Evolutionary conservation across 2,888 invertebrate genomes (phyloP).

Genomic region (Melanostoma mellinum): DNA sequence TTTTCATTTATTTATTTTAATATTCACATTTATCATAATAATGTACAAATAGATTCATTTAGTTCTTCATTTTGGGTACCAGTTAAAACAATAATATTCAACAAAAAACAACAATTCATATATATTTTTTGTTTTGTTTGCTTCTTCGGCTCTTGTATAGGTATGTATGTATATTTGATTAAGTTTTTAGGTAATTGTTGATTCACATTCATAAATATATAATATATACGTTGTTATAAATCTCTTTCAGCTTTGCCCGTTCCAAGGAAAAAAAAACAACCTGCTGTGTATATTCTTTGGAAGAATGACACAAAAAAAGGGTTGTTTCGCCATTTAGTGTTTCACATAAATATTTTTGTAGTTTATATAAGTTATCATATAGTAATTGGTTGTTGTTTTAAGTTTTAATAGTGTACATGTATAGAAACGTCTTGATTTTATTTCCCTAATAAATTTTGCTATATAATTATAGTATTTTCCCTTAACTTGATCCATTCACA

Average conservation of each 20-base stretch:
- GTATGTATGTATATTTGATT: constrained; percentile 19
- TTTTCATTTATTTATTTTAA: constrained; percentile 30
- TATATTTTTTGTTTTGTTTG: constrained; percentile 24
- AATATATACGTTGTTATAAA: neutral
- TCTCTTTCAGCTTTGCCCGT: too few species aligned
- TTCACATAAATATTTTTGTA: constrained; percentile 11
- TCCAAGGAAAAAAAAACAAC: constrained; percentile 5
- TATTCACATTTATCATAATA: constrained; percentile 70
- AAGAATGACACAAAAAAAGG: constrained; percentile 30
- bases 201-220: constrained; percentile 2
- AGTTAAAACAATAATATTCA: constrained; percentile 55
- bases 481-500: constrained; percentile 51
- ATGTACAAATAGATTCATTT: constrained; percentile 69
- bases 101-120: constrained; percentile 49
- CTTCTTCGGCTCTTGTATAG: constrained; percentile 47
- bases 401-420: constrained; percentile 69
- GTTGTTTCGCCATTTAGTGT: constrained; percentile 27
- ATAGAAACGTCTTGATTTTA: constrained; percentile 61
- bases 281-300: constrained; percentile 2
- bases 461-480: constrained; percentile 34
- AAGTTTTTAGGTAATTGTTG: constrained; percentile 13
- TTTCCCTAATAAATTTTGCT: constrained; percentile 51
- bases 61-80: constrained; percentile 39
- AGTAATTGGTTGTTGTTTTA: constrained; percentile 32
- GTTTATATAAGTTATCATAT: constrained; percentile 26